These are phyloP conservation scores for Eptesicus fuscus DNA, from an alignment of 2,113 vertebrate species.

Conservation along the genomic window DNA sequence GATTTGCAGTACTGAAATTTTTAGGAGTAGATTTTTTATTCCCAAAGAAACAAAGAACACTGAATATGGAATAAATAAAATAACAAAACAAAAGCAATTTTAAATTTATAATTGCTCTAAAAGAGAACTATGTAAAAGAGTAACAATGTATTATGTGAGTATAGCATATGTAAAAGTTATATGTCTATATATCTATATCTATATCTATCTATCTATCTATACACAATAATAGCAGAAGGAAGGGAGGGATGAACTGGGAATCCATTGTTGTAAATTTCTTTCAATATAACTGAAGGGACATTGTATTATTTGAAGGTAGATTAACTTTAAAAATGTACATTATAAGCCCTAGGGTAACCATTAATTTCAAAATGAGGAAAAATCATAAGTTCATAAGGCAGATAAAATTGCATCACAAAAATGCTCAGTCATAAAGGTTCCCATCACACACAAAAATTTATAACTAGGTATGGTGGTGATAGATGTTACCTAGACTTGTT, in stretches of 20 bases:
- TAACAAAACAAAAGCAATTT: not conserved
- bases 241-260: not conserved
- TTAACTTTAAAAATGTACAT: not conserved
- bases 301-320: not conserved
- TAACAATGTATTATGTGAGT: not conserved
- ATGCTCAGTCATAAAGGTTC: not conserved
- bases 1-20: too few relatives aligned
- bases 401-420: not conserved
- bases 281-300: not conserved
- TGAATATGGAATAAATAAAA: not conserved
- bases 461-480: not conserved
- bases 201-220: too few relatives aligned
- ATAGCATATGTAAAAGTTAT: not conserved
- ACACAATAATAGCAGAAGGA: not conserved
- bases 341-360: not conserved
- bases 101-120: not conserved
- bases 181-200: not conserved
- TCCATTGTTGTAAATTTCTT: not conserved
- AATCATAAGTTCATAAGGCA: not conserved
- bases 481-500: not conserved
- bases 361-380: not conserved
- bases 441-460: not conserved
- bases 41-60: not conserved
- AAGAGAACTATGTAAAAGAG: not conserved
- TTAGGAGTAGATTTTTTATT: not conserved